phyloP scores from a whole-genome alignment of 2,888 invertebrate species.

The Charanyca ferruginea region DNA sequence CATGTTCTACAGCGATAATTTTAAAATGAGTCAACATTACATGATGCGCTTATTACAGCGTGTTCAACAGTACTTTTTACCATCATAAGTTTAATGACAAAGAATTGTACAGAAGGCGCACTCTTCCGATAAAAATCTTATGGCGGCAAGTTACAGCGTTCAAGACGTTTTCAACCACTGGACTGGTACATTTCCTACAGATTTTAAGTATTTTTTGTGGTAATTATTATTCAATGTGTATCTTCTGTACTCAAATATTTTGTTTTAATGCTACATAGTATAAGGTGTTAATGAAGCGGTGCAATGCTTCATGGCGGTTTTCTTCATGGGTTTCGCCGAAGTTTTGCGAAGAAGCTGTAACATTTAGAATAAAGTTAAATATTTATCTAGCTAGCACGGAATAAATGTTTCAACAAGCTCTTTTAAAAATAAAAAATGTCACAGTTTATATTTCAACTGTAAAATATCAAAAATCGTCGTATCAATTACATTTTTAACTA shows the following conservation, averaged over 20 bases:
- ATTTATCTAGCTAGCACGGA: neutral
- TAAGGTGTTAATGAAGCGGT: constrained; percentile 62
- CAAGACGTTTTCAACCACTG: neutral
- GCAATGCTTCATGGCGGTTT: constrained; percentile 45
- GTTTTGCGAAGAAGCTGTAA: constrained; percentile 88
- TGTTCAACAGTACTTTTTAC: neutral
- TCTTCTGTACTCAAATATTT: constrained; percentile 27
- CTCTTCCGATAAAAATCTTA: constrained; percentile 3
- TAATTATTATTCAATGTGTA: constrained; percentile 1
- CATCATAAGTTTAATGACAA: constrained; percentile 32
- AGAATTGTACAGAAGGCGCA: constrained; percentile 43
- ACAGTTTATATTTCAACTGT: neutral
- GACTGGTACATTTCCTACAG: neutral
- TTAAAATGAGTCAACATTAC: constrained; percentile 46
- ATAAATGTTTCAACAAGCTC: constrained; percentile 48
- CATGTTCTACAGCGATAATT: constrained; percentile 23
- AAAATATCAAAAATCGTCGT: neutral
- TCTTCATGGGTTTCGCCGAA: constrained; percentile 84
- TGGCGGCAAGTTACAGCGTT: constrained; percentile 19
- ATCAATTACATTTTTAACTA: neutral
- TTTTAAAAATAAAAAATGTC: neutral
- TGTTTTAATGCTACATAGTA: constrained; percentile 40
- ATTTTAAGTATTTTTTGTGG: neutral
- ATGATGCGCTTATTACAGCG: constrained; percentile 7
- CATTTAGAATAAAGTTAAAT: constrained; percentile 60